These are phyloP conservation scores for Agonopterix alstromeriana DNA, from an alignment of 2,888 invertebrate genomes.

Conservation along the genomic window DNA sequence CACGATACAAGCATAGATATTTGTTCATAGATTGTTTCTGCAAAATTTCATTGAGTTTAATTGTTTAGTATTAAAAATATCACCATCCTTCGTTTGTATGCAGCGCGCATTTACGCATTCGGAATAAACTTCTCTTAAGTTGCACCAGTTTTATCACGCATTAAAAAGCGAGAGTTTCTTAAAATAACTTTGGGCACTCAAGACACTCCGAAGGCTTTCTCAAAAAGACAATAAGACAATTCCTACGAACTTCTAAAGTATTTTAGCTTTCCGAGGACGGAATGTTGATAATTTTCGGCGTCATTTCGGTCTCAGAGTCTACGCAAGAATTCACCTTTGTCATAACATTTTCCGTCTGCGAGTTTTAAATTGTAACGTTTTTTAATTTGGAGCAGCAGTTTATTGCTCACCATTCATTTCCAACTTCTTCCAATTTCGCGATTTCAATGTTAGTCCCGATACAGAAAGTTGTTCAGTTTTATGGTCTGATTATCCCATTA, in stretches of 20 bases:
- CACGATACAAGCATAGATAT: no score
- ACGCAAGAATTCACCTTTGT: conserved; percentile 30
- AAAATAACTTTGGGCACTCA: conserved; percentile 2
- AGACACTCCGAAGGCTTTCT: conserved; percentile 9
- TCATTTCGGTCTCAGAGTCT: conserved; percentile 16
- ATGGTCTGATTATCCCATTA: no score
- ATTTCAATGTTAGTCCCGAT: no score
- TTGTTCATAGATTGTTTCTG: no score
- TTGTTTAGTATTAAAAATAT: no score
- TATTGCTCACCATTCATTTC: no score
- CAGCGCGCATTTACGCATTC: no score
- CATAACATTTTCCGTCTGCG: conserved; percentile 20
- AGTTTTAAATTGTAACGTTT: conserved; percentile 10
- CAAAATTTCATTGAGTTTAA: no score
- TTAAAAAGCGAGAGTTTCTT: conserved; percentile 8
- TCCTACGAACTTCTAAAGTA: conserved; percentile 15
- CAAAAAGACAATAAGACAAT: conserved; percentile 14
- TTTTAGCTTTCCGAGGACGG: conserved; percentile 8
- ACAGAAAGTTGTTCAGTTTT: no score
- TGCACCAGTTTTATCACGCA: conserved; percentile 13
- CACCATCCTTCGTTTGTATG: no score
- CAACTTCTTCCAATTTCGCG: no score
- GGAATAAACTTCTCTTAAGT: no score
- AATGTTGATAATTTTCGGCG: conserved; percentile 28
- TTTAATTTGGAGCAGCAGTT: not conserved